phyloP scores from a whole-genome alignment of 2,797 vertebrate species.

The Chelonia mydas region DNA sequence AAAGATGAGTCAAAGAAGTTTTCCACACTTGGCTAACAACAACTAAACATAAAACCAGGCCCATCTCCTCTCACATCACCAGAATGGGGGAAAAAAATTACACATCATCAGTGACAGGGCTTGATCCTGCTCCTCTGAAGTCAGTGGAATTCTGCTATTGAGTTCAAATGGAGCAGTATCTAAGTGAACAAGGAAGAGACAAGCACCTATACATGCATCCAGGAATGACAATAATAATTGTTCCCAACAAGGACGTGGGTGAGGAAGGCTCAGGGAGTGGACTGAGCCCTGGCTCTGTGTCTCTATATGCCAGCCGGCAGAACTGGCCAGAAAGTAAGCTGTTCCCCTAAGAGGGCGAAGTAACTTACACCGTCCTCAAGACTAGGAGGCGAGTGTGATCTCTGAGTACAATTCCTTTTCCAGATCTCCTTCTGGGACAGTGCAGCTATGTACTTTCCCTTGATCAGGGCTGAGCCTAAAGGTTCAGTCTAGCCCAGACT shows the following conservation, averaged over 20 bases:
- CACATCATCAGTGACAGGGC: background rate
- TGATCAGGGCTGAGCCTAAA: background rate
- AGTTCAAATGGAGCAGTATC: rapidly evolving
- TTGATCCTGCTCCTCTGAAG: background rate
- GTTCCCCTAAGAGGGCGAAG: background rate
- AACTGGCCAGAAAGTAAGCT: background rate
- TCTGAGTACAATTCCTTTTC: background rate
- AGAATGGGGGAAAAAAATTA: background rate
- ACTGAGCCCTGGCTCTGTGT: background rate
- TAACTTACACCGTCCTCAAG: background rate
- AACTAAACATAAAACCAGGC: rapidly evolving
- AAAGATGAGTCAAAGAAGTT: background rate
- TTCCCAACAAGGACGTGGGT: rapidly evolving
- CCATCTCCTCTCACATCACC: rapidly evolving
- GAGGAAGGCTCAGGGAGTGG: background rate
- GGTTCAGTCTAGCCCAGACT: background rate
- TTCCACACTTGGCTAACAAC: background rate
- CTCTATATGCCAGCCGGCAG: background rate
- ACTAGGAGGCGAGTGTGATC: background rate
- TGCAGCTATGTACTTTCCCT: background rate
- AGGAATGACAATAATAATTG: background rate
- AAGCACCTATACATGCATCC: background rate
- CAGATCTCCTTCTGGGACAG: background rate
- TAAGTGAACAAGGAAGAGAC: background rate
- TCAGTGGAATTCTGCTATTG: rapidly evolving